Base-by-base conservation (phyloP, 2,113 vertebrate genomes). In the Irena cyanogastra region DNA sequence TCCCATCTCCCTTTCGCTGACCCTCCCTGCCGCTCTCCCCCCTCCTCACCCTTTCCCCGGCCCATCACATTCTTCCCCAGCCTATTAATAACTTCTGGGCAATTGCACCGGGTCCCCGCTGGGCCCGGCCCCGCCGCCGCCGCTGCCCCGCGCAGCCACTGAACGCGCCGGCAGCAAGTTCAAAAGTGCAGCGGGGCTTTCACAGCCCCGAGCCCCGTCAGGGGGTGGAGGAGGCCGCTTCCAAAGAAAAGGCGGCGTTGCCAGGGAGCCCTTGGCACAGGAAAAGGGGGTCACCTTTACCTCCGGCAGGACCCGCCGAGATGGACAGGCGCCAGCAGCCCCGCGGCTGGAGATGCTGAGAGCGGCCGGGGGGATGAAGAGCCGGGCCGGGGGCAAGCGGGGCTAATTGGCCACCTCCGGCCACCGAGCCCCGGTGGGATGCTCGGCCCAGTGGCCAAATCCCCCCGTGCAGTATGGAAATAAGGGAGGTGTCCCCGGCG, bases 21-120 rank as follows among this genome's bases (percentile, higher is more conserved):
- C 90, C 82, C 88, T 86, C 87, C 33, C 16, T 21, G 69, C 20
- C 17, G 16, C 75, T 85, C 33, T 44, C 69, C 53, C 69, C 57
- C 37, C 16, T 6, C 44, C 69, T 76, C 74, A 45, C 21, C 75
- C 82, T 66, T 77, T 91, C 90, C 83, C 76, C 63, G 49, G 83
- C 88, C 94, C 93, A 74, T 83, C 86, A 70, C 95, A 96, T 96
- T 97, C 95, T 96, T 96, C 94, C 72, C 7, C 89, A 92, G 95
- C 90, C 96, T 96, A 96, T 95, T 97, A 96, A 97, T 96, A 97
- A 95, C 95, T 97, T 97, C 95, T 97, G 96, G 95, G 94, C 95
- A 96, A 96, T 97, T 97, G 92, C 94, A 92, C 95, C 39, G 86
- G 90, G 92, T 96, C 92, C 95, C 95, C 11, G 95, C 96, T 96